Conservation (phyloP, 2,888 invertebrate genomes). For the Listrodromus nycthemerus region DNA sequence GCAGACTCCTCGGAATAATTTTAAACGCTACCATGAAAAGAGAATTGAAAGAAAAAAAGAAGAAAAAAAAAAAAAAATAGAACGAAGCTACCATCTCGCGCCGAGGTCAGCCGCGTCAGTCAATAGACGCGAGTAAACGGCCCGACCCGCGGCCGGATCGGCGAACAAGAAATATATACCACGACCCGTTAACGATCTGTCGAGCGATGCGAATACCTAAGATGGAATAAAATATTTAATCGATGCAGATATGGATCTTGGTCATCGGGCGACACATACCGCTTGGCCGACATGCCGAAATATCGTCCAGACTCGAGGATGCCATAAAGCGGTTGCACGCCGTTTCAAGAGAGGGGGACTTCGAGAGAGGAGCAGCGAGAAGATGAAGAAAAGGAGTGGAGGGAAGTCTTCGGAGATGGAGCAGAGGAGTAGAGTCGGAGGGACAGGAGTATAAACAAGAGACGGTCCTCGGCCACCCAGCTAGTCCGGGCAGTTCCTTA, state of each 20-base stretch:
- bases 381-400: constrained; percentile 36
- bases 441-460: constrained; percentile 78
- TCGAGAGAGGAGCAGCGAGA: constrained; percentile 23
- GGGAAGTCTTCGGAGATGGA: constrained; percentile 61
- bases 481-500: constrained; percentile 72
- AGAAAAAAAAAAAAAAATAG: constrained; percentile 6
- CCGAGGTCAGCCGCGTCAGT: constrained; percentile 2
- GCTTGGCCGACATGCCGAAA: constrained; percentile 40
- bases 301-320: constrained; percentile 16
- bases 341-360: background rate
- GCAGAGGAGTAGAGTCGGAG: constrained; percentile 71
- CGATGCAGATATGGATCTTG: constrained; percentile 53
- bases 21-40: constrained; percentile 6
- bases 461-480: constrained; percentile 82
- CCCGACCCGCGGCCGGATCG: background rate
- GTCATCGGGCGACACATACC: constrained; percentile 46
- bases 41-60: constrained; percentile 24
- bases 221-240: constrained; percentile 35
- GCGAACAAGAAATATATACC: no score
- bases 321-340: background rate
- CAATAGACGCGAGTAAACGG: constrained; percentile 15
- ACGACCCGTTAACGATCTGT: background rate
- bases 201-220: constrained; percentile 19
- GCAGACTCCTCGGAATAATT: constrained; percentile 31
- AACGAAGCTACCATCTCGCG: background rate